Evolutionary conservation across 2,888 invertebrate genomes (phyloP), one percentile per base, ranked within the genome.

Genomic region (Caprella mutica): DNA sequence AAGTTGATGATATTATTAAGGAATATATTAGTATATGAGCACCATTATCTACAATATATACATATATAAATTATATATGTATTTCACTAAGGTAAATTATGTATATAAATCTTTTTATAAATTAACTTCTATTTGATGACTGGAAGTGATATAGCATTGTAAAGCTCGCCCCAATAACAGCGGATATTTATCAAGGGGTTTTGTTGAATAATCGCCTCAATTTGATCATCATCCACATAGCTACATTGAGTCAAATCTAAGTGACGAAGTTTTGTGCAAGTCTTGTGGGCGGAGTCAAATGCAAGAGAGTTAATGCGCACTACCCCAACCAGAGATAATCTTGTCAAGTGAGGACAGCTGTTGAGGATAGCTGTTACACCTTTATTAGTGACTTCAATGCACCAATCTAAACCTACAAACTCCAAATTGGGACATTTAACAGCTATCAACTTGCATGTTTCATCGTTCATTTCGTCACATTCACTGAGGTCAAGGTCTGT

Each of bases 361-460:
- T 1, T 17, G n/a, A 43, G 24, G 24, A 55, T 21, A 33, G 44
- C 24, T 21, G 6, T 35, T 19, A 55, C 44, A 35, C 55, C 46
- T 19, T 21, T 35, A 29, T 30, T 46, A 4, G 55, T 46, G n/a
- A 55, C 24, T 29, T 33, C 42, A 30, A 44, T 35, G 24, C 55
- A 55, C 55, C 55, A 55, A 17, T 38, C 39, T 23, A 55, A 17
- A 43, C 35, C 46, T 4, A 55, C 23, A 19, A 35, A 17, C n/a
- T 17, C 19, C 38, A 55, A 46, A 24, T 30, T 24, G 14, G 19
- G 30, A 23, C 42, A 30, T 14, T 46, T 35, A 35, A 24, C 5
- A 17, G 43, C 29, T 17, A 55, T n/a, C 19, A 29, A 8, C 23
- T 44, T 30, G 12, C 44, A 24, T 5, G 46, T 24, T 14, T 14